phyloP scores from a whole-genome alignment of 2,113 vertebrate genomes.

The Campylomormyrus numenius region DNA sequence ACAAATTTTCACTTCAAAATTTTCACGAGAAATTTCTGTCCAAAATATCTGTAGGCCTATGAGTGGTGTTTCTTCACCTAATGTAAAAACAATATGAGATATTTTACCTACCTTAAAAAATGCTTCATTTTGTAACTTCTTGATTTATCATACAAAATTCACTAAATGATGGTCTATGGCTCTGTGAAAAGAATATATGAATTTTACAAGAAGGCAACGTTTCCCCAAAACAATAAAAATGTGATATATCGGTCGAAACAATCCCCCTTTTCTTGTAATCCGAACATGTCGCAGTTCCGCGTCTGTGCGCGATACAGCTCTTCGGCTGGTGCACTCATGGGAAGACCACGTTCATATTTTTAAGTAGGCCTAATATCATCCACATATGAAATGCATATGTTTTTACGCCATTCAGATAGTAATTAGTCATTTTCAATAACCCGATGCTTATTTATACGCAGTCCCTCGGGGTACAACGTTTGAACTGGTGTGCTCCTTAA shows the following conservation, averaged over 20 bases:
- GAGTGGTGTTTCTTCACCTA: not conserved
- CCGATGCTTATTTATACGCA: not conserved
- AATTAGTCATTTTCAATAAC: not conserved
- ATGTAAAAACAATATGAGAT: not conserved
- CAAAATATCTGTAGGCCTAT: not conserved
- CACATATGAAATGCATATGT: not conserved
- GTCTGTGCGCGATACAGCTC: not conserved
- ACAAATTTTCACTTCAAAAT: not conserved
- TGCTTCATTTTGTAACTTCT: conserved; percentile 62
- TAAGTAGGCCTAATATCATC: not conserved
- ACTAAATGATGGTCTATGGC: not conserved
- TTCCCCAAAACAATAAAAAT: not conserved
- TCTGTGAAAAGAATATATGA: not conserved
- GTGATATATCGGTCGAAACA: not conserved
- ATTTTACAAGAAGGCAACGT: not conserved
- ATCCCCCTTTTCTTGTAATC: not conserved
- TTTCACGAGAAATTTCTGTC: not conserved
- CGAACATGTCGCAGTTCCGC: not conserved
- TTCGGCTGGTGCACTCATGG: not conserved
- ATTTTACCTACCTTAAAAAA: conserved; percentile 59
- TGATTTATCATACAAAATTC: not conserved
- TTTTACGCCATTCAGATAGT: not conserved
- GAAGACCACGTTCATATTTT: not conserved
- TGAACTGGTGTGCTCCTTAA: not conserved
- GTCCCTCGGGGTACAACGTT: not conserved